phyloP scores from a whole-genome alignment of 2,113 vertebrate species.

The Mus pahari region DNA sequence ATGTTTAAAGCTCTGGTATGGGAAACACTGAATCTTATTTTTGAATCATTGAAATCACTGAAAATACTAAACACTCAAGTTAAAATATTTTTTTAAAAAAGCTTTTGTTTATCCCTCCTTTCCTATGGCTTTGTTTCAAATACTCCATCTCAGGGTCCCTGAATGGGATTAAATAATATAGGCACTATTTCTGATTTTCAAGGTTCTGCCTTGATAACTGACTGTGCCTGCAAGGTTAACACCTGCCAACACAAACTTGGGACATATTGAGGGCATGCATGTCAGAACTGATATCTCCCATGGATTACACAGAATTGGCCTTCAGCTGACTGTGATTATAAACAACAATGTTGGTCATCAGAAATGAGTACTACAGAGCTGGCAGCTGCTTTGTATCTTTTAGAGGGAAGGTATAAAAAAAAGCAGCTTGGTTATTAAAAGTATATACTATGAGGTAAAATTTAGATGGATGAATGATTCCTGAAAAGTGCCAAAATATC shows the following conservation, averaged over 20 bases:
- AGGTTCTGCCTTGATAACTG: slow-evolving; percentile 25
- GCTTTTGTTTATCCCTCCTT: neutral
- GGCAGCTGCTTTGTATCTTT: slow-evolving; percentile 57
- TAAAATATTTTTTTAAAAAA: neutral
- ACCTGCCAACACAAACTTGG: neutral
- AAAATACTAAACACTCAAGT: slow-evolving; percentile 5
- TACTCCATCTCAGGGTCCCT: neutral
- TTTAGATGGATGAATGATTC: neutral
- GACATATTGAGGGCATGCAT: neutral
- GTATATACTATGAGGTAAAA: neutral
- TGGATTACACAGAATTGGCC: slow-evolving; percentile 34
- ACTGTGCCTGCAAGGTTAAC: slow-evolving; percentile 31
- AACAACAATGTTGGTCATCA: slow-evolving; percentile 14
- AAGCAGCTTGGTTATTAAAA: slow-evolving; percentile 53
- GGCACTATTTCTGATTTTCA: neutral
- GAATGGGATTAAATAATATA: neutral
- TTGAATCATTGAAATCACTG: slow-evolving; percentile 16
- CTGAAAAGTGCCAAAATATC: slow-evolving; percentile 4
- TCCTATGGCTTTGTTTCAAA: neutral
- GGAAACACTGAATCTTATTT: slow-evolving; percentile 42
- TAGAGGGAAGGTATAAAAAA: slow-evolving; percentile 59
- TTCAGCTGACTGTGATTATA: slow-evolving; percentile 53
- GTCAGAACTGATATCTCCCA: slow-evolving; percentile 66
- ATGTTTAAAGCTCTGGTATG: neutral
- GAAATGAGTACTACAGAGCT: neutral